These are phyloP conservation scores for Anastrepha ludens DNA, from an alignment of 1,140 invertebrate genomes.

Conservation along the genomic window DNA sequence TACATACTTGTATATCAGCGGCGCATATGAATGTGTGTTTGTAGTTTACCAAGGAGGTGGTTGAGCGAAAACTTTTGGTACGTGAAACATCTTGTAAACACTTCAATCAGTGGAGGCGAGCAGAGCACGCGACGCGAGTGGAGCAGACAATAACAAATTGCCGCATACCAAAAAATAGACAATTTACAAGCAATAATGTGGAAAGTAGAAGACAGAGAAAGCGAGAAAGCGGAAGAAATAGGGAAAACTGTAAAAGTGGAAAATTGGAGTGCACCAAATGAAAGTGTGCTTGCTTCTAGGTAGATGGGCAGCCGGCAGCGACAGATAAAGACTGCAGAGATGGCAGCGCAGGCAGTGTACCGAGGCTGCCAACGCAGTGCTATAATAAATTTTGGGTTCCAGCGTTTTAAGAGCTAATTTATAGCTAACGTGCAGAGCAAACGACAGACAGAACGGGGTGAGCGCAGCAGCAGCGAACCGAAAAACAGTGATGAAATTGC, in stretches of 20 bases:
- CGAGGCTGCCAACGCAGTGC: neutral
- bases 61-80: neutral
- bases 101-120: neutral
- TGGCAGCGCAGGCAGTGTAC: neutral
- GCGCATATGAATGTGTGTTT: neutral
- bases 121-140: neutral
- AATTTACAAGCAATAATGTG: neutral
- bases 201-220: neutral
- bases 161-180: neutral
- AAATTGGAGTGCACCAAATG: slow-evolving; percentile 9
- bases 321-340: no score
- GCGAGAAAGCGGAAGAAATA: neutral
- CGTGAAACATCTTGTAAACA: slow-evolving; percentile 15
- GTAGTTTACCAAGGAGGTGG: neutral
- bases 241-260: slow-evolving; percentile 12
- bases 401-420: slow-evolving; percentile 37
- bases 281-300: slow-evolving; percentile 5
- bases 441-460: neutral
- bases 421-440: slow-evolving; percentile 4
- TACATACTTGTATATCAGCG: no score
- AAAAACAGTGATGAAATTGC: neutral
- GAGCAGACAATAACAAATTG: slow-evolving; percentile 6
- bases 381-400: slow-evolving; percentile 29
- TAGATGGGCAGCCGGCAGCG: neutral
- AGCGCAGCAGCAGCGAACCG: neutral